A percentile compares a stretch with the other conserved stretches of the same genome.
Evolutionary conservation across 2,888 invertebrate genomes (phyloP).

Genomic region (Mythimna loreyi): DNA sequence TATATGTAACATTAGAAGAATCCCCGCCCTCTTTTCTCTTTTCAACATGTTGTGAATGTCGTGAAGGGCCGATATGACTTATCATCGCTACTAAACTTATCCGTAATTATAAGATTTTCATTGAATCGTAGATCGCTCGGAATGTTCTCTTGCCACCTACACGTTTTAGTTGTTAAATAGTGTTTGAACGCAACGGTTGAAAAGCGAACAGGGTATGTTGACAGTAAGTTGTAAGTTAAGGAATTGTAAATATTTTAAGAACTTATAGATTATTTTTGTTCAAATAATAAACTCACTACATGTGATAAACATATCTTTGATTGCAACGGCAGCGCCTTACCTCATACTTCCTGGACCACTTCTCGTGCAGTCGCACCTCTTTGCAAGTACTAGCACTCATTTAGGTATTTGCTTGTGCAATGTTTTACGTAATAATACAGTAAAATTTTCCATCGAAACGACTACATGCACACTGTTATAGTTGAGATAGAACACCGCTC

Average conservation of each 20-base stretch:
- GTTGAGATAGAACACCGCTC: too few species aligned
- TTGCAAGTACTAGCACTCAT: background rate
- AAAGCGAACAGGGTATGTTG: slow-evolving; percentile 90
- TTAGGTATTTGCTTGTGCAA: too few species aligned
- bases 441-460: too few species aligned
- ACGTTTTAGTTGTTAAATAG: slow-evolving; percentile 69
- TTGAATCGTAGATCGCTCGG: slow-evolving; percentile 55
- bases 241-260: slow-evolving; percentile 89
- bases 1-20: slow-evolving; percentile 71
- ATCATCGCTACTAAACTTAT: slow-evolving; percentile 55
- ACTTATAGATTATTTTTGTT: slow-evolving; percentile 89
- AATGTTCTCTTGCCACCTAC: slow-evolving; percentile 78
- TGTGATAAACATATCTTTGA: slow-evolving; percentile 80
- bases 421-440: too few species aligned
- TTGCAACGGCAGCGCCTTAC: slow-evolving; percentile 42
- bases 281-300: slow-evolving; percentile 88
- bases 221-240: slow-evolving; percentile 86
- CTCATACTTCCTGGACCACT: background rate
- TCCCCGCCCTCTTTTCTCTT: slow-evolving; percentile 85
- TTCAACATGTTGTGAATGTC: slow-evolving; percentile 87
- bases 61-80: slow-evolving; percentile 53
- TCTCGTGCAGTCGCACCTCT: background rate
- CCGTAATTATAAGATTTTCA: slow-evolving; percentile 54
- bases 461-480: too few species aligned
- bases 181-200: slow-evolving; percentile 87